Conservation (phyloP, 1,140 invertebrate genomes). For the Tachypleus tridentatus region DNA sequence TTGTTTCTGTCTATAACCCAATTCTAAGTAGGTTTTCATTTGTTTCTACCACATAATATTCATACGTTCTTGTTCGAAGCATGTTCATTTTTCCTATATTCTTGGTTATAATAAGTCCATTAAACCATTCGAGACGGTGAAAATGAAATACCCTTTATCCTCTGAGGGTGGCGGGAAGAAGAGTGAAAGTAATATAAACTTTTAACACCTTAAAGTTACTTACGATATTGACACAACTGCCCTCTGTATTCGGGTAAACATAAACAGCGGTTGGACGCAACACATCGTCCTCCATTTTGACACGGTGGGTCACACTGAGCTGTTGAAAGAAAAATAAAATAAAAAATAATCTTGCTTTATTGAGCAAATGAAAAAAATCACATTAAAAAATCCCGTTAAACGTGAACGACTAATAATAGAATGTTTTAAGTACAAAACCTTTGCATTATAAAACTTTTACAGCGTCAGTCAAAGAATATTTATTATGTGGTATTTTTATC, state of each 20-base stretch:
- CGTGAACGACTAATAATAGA: not conserved
- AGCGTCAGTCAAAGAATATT: too few species aligned
- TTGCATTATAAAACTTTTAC: not conserved
- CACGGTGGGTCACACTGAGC: constrained; percentile 58
- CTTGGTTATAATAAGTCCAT: too few species aligned
- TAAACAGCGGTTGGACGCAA: constrained; percentile 51
- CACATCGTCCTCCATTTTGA: constrained; percentile 63
- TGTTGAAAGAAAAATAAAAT: constrained; percentile 31
- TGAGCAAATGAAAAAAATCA: not conserved
- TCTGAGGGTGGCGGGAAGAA: too few species aligned
- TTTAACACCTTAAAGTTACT: not conserved
- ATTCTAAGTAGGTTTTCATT: too few species aligned
- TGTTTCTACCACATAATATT: too few species aligned
- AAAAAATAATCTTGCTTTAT: not conserved
- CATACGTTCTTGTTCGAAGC: too few species aligned
- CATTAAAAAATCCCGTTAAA: not conserved
- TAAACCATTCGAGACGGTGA: too few species aligned
- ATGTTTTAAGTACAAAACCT: not conserved
- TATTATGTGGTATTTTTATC: too few species aligned
- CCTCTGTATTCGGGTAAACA: constrained; percentile 59
- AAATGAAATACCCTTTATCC: too few species aligned
- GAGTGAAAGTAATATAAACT: too few species aligned
- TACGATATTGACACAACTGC: constrained; percentile 48
- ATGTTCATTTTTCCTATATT: too few species aligned
- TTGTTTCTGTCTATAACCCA: too few species aligned